Evolutionary conservation across 2,888 invertebrate species (phyloP), one percentile per base, ranked within the genome.

Genomic region (Amphiduros pacificus): DNA sequence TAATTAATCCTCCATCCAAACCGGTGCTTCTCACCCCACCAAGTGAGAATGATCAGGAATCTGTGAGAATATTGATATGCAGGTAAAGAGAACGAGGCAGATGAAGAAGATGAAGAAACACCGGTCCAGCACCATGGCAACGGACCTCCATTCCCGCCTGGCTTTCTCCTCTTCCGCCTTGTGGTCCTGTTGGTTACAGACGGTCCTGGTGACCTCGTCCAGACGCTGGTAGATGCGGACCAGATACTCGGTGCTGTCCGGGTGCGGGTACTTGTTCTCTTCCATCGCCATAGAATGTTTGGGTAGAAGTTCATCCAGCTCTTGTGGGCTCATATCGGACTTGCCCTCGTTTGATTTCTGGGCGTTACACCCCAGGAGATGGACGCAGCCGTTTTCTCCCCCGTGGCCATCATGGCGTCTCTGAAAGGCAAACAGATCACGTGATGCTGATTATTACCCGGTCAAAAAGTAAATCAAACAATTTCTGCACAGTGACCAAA

Each of bases 51-150:
- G n/a, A n/a, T n/a, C n/a, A n/a, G 59, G 59, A 14, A 59, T 44
- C 40, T 36, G 9, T 22, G 48, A 60, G 44, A 54, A 53, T 3
- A 62, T 52, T 20, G 51, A 24, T 4, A 62, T 6, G 24, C 56
- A 24, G 52, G 55, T 51, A 22, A 24, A 27, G 41, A 57, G 14
- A 20, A 48, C 52, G 20, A 63, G 26, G 27, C 9, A 22, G 22
- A 55, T 6, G 36, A 63, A 63, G 44, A 54, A 22, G 29, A 63
- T 36, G 24, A 63, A 52, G 48, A 29, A 55, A 22, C 60, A n/a
- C 9, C 63, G 44, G 44, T 63, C 63, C 9, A 58, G n/a, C 5
- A 63, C 55, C 2, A 32, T 29, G 24, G 63, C 59, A 1, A 63
- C 55, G 2, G 55, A 44, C n/a, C 55, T 41, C 63, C 63, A 63